These are phyloP conservation scores for Motacilla tschutschensis DNA, from an alignment of 2,113 vertebrate genomes.

Conservation along the genomic window DNA sequence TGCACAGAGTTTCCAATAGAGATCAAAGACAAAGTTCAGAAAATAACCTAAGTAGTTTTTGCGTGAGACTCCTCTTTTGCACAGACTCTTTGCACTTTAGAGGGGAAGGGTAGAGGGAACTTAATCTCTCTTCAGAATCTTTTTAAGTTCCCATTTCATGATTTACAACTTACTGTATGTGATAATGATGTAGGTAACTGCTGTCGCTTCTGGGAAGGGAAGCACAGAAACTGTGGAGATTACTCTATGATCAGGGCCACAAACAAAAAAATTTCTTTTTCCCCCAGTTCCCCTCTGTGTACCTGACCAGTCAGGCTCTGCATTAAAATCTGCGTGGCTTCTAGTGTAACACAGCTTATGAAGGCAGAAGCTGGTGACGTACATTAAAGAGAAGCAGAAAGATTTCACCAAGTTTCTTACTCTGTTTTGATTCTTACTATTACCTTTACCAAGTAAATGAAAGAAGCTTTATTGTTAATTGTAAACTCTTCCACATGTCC, in stretches of 20 bases:
- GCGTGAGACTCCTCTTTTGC: not conserved
- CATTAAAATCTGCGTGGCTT: not conserved
- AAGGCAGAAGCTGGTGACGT: not conserved
- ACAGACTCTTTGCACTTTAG: not conserved
- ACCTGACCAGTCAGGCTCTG: not conserved
- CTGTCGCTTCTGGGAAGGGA: not conserved
- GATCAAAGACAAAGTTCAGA: not conserved
- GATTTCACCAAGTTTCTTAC: not conserved
- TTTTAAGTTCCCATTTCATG: constrained; percentile 12
- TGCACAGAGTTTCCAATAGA: not conserved
- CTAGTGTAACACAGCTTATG: not conserved
- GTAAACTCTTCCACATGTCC: not conserved
- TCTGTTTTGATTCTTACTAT: not conserved
- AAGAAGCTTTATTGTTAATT: not conserved
- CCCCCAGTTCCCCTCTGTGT: not conserved
- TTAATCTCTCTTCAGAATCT: not conserved
- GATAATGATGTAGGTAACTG: not conserved
- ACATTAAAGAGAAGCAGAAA: not conserved
- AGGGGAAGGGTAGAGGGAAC: not conserved
- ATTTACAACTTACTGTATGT: not conserved
- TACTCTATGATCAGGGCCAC: not conserved
- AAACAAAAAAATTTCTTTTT: not conserved
- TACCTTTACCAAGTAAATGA: not conserved
- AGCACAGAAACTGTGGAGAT: not conserved
- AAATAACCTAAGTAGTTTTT: not conserved